Evolutionary conservation across 2,888 invertebrate species (phyloP).

Genomic region (Pristionchus entomophagus): DNA sequence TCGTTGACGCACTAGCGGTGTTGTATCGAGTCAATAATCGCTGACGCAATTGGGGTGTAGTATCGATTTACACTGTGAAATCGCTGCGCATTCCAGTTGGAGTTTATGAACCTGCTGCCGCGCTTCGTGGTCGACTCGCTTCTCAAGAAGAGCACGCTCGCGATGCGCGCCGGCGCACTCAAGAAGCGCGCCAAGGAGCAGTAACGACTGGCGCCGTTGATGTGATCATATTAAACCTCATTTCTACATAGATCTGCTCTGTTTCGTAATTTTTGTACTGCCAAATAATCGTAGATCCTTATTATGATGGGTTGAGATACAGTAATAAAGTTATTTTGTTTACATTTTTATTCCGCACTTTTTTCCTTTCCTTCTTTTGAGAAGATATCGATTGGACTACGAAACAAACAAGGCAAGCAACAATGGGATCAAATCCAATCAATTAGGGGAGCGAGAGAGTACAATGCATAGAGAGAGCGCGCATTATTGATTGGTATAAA

Average conservation of each 20-base stretch:
- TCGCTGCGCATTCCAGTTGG: constrained; percentile 12
- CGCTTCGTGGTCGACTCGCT: neutral
- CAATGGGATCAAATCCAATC: neutral
- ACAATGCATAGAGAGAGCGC: neutral
- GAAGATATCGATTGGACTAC: too few relatives aligned
- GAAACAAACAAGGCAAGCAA: too few relatives aligned
- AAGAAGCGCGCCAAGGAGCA: constrained; percentile 43
- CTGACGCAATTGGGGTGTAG: neutral
- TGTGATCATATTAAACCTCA: neutral
- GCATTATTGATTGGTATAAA: neutral
- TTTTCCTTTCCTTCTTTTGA: neutral
- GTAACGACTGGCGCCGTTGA: neutral
- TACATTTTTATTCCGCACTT: too few relatives aligned
- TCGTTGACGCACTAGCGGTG: neutral
- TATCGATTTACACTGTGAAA: neutral
- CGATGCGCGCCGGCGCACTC: constrained; percentile 39
- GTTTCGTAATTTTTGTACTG: neutral
- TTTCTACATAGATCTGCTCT: constrained; percentile 1
- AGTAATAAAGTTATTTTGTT: constrained; percentile 28
- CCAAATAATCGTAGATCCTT: constrained; percentile 17
- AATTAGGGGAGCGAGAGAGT: neutral
- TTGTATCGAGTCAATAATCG: neutral
- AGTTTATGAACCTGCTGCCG: constrained; percentile 36
- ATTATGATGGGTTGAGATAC: constrained; percentile 16
- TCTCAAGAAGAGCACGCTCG: constrained; percentile 3